Evolutionary conservation across 2,113 vertebrate species (phyloP), one percentile per base, ranked within the genome.

Genomic region (Trematomus loennbergii): DNA sequence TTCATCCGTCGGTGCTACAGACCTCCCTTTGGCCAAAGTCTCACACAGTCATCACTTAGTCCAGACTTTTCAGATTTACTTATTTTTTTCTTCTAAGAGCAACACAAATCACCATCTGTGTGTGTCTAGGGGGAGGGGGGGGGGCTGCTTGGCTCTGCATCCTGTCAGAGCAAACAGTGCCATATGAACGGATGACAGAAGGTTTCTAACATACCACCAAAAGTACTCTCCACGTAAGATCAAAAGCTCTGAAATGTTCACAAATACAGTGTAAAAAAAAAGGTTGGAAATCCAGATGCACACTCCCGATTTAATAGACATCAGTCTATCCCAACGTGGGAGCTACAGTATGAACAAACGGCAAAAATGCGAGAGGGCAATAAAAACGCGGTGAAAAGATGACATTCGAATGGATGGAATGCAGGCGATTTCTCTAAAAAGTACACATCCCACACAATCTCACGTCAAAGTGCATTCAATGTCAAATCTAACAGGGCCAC

Each of bases 381-480:
- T 62, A 78, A 87, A 78, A 76, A 81, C 49, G 58, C 77, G 18
- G 77, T 83, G 78, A 90, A 87, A 88, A 90, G 82, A 86, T 86
- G 91, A 91, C 91, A 93, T 91, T 88, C 69, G 89, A 93, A 86
- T 84, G 83, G 89, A 94, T 93, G 94, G 94, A 95, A 94, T 95
- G 94, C 92, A 93, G 88, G 92, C 78, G 72, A 86, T 88, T 92
- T 76, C 64, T 83, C 50, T 59, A 62, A 75, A 75, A 90, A 83
- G 83, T 82, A 82, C 84, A 93, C 94, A 93, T 93, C 91, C 94
- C 91, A 91, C 86, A 89, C 91, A 93, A 92, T 93, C 93, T 93
- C 89, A 90, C 82, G 91, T 94, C 93, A 95, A 95, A 96, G 95
- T 96, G 94, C 94, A 94, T 95, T 95, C 91, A 92, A 90, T 66